Percentiles rank a stretch among this genome's conserved stretches.
phyloP scores from a whole-genome alignment of 2,113 vertebrate species.

The Benitochromis conjunctus region DNA sequence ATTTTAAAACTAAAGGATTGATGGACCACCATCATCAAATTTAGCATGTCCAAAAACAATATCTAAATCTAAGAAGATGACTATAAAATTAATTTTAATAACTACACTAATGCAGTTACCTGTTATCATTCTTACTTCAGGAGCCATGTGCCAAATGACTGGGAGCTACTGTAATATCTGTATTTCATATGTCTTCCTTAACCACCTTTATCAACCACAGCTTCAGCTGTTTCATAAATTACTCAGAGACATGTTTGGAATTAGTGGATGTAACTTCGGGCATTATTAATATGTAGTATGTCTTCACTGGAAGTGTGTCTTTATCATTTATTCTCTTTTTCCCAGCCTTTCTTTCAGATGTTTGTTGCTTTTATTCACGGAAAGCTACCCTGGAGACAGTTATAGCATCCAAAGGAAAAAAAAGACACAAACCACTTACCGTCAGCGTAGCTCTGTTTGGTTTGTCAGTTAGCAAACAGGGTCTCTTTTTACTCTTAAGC shows the following conservation, averaged over 20 bases:
- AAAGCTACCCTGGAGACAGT: slow-evolving; percentile 25
- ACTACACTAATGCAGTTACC: not conserved
- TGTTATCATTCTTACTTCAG: not conserved
- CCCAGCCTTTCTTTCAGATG: not conserved
- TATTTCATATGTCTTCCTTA: not conserved
- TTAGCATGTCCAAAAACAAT: not conserved
- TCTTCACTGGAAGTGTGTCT: not conserved
- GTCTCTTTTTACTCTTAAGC: slow-evolving; percentile 8
- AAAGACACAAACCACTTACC: not conserved
- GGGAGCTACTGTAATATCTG: not conserved
- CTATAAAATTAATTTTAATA: not conserved
- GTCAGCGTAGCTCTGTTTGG: slow-evolving; percentile 18
- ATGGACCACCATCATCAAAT: not conserved
- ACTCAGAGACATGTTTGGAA: not conserved
- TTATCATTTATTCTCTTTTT: not conserved
- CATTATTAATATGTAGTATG: not conserved
- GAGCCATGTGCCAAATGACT: not conserved
- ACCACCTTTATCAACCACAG: not conserved
- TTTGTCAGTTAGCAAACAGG: slow-evolving; percentile 25
- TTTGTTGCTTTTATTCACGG: slow-evolving; percentile 1
- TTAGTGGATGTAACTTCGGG: not conserved
- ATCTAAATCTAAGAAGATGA: not conserved
- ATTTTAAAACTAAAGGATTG: not conserved
- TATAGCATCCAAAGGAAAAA: slow-evolving; percentile 3
- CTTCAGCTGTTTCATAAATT: slow-evolving; percentile 1